Evolutionary conservation across 2,113 vertebrate genomes (phyloP).

Genomic region (Sminthopsis crassicaudata): DNA sequence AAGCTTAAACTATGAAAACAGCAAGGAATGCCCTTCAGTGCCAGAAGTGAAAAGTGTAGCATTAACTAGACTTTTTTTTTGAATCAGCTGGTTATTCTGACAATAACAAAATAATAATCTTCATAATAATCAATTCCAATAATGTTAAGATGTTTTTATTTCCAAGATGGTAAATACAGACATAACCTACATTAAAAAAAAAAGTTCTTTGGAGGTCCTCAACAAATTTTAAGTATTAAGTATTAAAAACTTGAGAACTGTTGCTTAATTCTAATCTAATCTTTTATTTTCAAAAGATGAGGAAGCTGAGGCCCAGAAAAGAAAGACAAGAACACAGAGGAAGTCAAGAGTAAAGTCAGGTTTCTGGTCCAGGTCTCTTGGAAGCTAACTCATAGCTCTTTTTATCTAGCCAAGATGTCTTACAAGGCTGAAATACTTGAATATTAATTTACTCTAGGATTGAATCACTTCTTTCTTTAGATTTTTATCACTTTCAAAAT

Average conservation of each 20-base stretch:
- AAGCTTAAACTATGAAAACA: slow-evolving; percentile 53
- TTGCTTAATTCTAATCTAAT: neutral
- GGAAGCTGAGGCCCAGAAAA: neutral
- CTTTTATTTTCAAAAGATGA: neutral
- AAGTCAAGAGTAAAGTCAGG: neutral
- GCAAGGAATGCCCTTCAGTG: slow-evolving; percentile 58
- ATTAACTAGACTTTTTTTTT: slow-evolving; percentile 61
- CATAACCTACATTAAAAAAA: neutral
- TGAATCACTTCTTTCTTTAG: neutral
- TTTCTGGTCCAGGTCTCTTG: neutral
- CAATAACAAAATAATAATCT: neutral
- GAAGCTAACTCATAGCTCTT: neutral
- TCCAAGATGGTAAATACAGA: neutral
- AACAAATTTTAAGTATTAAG: neutral
- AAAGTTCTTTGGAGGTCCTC: neutral
- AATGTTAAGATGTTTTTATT: neutral
- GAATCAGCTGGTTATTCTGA: slow-evolving; percentile 48
- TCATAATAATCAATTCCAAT: neutral
- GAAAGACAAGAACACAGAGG: neutral
- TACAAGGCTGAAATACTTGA: neutral
- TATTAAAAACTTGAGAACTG: neutral
- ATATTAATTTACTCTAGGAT: neutral
- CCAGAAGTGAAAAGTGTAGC: slow-evolving; percentile 56
- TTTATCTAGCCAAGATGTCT: neutral
- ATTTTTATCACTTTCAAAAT: neutral